Evolutionary conservation across 2,797 vertebrate species (phyloP).

Genomic region (Novumbra hubbsi): DNA sequence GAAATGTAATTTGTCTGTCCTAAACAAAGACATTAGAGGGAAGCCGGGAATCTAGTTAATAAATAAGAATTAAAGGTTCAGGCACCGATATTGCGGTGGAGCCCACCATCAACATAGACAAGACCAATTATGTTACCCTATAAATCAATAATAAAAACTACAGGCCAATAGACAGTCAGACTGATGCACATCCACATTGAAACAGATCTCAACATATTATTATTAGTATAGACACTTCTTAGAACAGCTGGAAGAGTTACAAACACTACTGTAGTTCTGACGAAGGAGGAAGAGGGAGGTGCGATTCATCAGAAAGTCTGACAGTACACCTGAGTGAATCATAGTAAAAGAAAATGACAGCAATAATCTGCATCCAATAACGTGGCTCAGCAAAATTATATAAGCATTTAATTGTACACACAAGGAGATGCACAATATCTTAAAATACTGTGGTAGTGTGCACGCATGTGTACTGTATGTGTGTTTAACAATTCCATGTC

Average conservation of each 20-base stretch:
- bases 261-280: not conserved
- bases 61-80: conserved; percentile 93
- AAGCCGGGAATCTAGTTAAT: conserved; percentile 93
- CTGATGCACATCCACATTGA: too few species aligned
- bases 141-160: conserved; percentile 45
- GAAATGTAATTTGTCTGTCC: conserved; percentile 99
- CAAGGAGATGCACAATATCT: conserved; percentile 54
- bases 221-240: not conserved
- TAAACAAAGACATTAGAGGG: conserved; percentile 96
- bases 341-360: conserved; percentile 41
- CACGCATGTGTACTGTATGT: conserved; percentile 57
- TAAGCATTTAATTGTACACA: conserved; percentile 54
- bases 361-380: conserved; percentile 36
- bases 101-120: conserved; percentile 78
- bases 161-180: too few species aligned
- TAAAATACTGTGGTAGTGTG: conserved; percentile 45
- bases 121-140: conserved; percentile 84
- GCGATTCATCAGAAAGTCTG: conserved; percentile 28
- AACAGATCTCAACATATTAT: too few species aligned
- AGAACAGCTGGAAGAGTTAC: not conserved
- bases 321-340: conserved; percentile 27
- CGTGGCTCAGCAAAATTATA: conserved; percentile 49
- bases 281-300: not conserved
- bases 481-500: conserved; percentile 74
- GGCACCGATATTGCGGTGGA: conserved; percentile 66